These are phyloP conservation scores for Rhagoletis zephyria DNA, from an alignment of 1,140 invertebrate genomes.

Conservation along the genomic window DNA sequence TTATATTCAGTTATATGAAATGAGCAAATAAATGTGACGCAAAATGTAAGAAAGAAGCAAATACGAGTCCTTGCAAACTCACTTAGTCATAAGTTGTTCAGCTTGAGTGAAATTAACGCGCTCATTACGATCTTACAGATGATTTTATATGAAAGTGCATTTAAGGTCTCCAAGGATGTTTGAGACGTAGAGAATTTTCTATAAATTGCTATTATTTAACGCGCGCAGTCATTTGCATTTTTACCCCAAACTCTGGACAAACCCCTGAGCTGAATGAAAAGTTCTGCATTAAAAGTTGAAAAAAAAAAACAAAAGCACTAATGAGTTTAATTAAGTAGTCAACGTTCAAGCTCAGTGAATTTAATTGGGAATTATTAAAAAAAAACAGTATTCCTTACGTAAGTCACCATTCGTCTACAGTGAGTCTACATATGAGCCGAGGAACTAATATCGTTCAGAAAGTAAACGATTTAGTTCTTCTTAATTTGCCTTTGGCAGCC, in stretches of 20 bases:
- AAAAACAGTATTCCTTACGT: no score
- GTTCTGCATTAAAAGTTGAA: background rate
- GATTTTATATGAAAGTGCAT: background rate
- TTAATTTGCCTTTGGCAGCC: no score
- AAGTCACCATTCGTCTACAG: no score
- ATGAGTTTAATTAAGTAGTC: conserved; percentile 5
- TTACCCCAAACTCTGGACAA: background rate
- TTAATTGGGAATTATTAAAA: background rate
- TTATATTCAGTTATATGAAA: no score
- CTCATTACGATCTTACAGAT: background rate
- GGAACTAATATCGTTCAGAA: no score
- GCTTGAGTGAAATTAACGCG: no score
- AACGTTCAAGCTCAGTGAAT: background rate
- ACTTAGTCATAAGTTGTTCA: no score
- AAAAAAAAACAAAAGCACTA: background rate
- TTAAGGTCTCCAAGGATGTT: background rate
- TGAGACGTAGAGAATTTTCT: background rate
- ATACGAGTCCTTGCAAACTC: no score
- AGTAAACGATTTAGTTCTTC: no score
- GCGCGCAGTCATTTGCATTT: background rate
- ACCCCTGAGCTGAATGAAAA: background rate
- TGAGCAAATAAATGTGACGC: no score
- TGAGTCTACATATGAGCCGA: no score
- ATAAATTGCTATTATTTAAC: background rate
- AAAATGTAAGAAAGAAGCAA: no score